phyloP scores from a whole-genome alignment of 2,113 vertebrate species.

The Centropus unirufus region DNA sequence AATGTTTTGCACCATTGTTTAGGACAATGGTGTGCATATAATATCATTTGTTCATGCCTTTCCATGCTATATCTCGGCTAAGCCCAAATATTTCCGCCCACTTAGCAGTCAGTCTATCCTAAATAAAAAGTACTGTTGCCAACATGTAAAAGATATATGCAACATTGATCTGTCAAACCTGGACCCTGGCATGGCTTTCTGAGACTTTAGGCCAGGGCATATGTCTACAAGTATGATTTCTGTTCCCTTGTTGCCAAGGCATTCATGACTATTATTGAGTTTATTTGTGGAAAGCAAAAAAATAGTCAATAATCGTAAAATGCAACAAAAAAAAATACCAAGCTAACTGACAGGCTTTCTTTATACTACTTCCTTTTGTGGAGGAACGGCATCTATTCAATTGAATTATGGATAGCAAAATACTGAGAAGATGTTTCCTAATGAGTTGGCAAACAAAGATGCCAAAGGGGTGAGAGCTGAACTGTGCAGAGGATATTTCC shows the following conservation, averaged over 20 bases:
- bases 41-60: background rate
- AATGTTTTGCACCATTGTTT: background rate
- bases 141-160: background rate
- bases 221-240: background rate
- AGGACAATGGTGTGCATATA: background rate
- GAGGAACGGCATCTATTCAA: slow-evolving; percentile 33
- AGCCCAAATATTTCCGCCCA: slow-evolving; percentile 1
- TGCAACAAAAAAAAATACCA: slow-evolving; percentile 46
- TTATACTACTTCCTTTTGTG: slow-evolving; percentile 45
- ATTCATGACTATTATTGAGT: background rate
- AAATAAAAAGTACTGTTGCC: background rate
- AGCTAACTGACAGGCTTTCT: slow-evolving; percentile 35
- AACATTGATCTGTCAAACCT: background rate
- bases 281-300: slow-evolving; percentile 30
- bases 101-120: background rate
- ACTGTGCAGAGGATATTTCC: slow-evolving; percentile 62
- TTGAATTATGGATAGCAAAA: slow-evolving; percentile 30
- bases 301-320: slow-evolving; percentile 36
- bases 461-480: slow-evolving; percentile 47
- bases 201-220: background rate
- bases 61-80: background rate
- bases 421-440: slow-evolving; percentile 50
- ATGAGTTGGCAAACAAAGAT: slow-evolving; percentile 64
- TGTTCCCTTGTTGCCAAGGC: background rate
- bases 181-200: background rate